Percentiles rank a stretch among this genome's conserved stretches.
Evolutionary conservation across 2,113 vertebrate genomes (phyloP).

Genomic region (Xiphophorus maculatus): DNA sequence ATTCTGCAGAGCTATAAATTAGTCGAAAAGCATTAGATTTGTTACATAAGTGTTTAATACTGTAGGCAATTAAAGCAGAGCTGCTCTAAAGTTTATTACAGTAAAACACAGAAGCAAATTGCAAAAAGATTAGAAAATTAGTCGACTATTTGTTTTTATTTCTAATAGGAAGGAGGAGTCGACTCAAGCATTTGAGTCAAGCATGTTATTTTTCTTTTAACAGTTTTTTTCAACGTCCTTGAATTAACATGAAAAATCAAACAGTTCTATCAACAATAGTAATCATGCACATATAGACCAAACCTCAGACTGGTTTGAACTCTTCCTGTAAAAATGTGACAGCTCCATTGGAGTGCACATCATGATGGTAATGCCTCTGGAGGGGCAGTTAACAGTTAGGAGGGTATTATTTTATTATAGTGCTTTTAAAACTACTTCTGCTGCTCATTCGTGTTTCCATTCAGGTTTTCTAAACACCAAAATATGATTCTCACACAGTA

Average conservation of each 20-base stretch:
- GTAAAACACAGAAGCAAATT: not conserved
- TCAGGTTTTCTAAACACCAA: not conserved
- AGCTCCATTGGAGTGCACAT: not conserved
- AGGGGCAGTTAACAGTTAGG: not conserved
- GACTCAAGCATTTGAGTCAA: too few species aligned
- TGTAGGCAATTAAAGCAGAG: not conserved
- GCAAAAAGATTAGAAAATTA: not conserved
- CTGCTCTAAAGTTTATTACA: not conserved
- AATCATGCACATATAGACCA: not conserved
- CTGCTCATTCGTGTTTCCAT: not conserved
- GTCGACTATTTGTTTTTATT: too few species aligned
- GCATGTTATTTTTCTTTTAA: not conserved
- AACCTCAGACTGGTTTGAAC: not conserved
- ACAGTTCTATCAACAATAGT: not conserved
- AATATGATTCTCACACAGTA: not conserved
- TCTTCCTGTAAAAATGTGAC: not conserved
- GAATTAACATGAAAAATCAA: constrained; percentile 1
- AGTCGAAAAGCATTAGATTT: not conserved
- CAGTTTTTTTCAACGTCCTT: not conserved
- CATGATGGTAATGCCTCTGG: not conserved
- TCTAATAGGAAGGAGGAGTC: too few species aligned
- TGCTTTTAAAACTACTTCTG: not conserved
- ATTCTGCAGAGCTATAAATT: not conserved
- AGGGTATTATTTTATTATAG: not conserved
- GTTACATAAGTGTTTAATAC: not conserved